Base-by-base conservation (phyloP, 2,113 vertebrate genomes). In the Labrus mixtus region DNA sequence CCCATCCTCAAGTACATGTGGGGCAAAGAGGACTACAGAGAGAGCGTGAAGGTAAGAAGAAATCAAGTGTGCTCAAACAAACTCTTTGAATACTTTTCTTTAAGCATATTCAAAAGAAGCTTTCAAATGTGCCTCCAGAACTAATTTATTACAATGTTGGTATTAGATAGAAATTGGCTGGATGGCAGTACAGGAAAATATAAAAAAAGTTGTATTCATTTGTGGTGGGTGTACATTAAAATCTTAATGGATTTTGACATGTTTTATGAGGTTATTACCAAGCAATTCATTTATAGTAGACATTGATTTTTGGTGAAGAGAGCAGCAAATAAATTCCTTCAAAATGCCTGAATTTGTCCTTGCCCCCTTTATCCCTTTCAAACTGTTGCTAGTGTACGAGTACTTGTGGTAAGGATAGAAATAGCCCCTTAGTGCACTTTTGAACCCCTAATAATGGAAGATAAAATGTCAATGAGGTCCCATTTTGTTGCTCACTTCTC, bases 1-100 rank as follows among this genome's bases (percentile, higher is more conserved):
- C 97, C 98, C 43, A 98, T 99, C 82, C 95, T 99, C 60, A 95
- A 94, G 82, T 98, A 98, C 86, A 99, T 99, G 97, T 99, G 98
- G 98, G 95, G 89, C 36, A 96, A 96, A 0, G 96, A 97, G 0
- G 91, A 80, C 12, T 99, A 99, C 78, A 95, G 93, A 78, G 95
- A 97, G 60, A 99, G 97, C 86, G 94, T 99, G 37, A 99, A 98
- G 97, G 98, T 97, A 75, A 90, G 84, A 57, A 11, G 1, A 41
- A 45, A 19, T 2, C 2, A 19, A 36, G 2, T 20, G 8, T 51
- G 4, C 29, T 33, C 4, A 33, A 25, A 25, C 25, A 25, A 25
- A 25, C 25, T 25, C 25, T 25, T 25, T 1, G 1, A 25, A 25
- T 25, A 25, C 25, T 25, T 25, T 25, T 25, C 25, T 25, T 25